Base-by-base conservation (phyloP, 2,888 invertebrate species). In the Subacronicta megacephala region DNA sequence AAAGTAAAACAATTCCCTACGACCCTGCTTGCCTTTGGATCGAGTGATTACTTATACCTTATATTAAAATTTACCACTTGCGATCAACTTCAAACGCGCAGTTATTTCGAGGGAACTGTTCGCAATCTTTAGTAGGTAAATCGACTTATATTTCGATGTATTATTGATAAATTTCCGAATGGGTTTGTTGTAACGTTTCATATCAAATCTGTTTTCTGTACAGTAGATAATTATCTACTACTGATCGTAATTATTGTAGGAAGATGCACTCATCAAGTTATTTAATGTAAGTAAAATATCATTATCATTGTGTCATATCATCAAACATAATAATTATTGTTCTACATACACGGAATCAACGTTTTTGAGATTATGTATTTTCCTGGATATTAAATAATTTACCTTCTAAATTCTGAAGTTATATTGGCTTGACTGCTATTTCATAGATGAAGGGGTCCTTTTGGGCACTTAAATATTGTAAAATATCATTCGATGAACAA, bases 371-470 rank as follows among this genome's bases (percentile, higher is more conserved):
- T 73, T 50, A 59, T 56, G 54, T 78, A 75, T 72, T 77, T 80
- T 75, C 59, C 69, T 72, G 70, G 72, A 77, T 78, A 63, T 73
- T 65, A 35, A 61, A 52, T 75, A 72, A 71, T 72, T 65, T 69
- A 77, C 60, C 29, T 29, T 3, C 1, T 72, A 54, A 71, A 77
- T 72, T 71, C 67, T 71, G 67, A 71, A 77, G 70, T 75, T 74
- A 75, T 76, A 77, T 74, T 76, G 63, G 66, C 76, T 72, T 72
- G 75, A 78, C 76, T 77, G 81, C 78, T 77, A 69, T 72, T 76
- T 71, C 72, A 62, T 66, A 69, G 43, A 68, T 66, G 70, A 74
- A 74, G 82, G 77, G 80, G 79, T 81, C 67, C 64, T 59, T 68
- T 73, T 71, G 71, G 60, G 44, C n/a, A 64, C 37, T 51, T 23